Percentiles rank a stretch among this genome's conserved stretches.
Evolutionary conservation across 2,888 invertebrate species (phyloP).

Genomic region (Athalia cordata): DNA sequence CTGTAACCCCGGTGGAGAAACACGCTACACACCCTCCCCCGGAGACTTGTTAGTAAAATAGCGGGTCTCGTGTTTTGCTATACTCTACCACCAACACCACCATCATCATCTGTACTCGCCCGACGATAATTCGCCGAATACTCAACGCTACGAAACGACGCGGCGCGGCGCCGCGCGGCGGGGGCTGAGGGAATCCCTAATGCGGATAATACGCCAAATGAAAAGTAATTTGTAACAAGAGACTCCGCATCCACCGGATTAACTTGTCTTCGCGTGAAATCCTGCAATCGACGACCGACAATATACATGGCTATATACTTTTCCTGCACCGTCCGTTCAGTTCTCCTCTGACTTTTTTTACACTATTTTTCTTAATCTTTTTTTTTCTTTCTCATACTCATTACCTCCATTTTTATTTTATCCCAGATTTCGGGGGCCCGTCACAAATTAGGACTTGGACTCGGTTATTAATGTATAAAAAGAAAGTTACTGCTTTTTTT

Average conservation of each 20-base stretch:
- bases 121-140: slow-evolving; percentile 56
- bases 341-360: too few relatives aligned
- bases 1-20: not conserved
- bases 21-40: slow-evolving; percentile 49
- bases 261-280: slow-evolving; percentile 44
- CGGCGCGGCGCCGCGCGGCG: too few relatives aligned
- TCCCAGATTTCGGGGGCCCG: too few relatives aligned
- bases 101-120: slow-evolving; percentile 41
- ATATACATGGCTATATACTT: not conserved
- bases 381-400: too few relatives aligned
- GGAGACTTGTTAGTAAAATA: slow-evolving; percentile 65
- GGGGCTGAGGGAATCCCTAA: slow-evolving; percentile 49
- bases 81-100: slow-evolving; percentile 45
- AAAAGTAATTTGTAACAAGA: slow-evolving; percentile 45
- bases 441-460: too few relatives aligned
- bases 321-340: too few relatives aligned
- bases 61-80: slow-evolving; percentile 47
- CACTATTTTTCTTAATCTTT: too few relatives aligned
- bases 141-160: slow-evolving; percentile 42
- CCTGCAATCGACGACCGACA: slow-evolving; percentile 5
- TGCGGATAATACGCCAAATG: slow-evolving; percentile 50
- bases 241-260: slow-evolving; percentile 40
- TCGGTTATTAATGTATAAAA: too few relatives aligned
- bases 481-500: too few relatives aligned
- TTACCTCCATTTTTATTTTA: too few relatives aligned